Evolutionary conservation across 2,113 vertebrate genomes (phyloP).

Genomic region (Gnathonemus longibarbis): DNA sequence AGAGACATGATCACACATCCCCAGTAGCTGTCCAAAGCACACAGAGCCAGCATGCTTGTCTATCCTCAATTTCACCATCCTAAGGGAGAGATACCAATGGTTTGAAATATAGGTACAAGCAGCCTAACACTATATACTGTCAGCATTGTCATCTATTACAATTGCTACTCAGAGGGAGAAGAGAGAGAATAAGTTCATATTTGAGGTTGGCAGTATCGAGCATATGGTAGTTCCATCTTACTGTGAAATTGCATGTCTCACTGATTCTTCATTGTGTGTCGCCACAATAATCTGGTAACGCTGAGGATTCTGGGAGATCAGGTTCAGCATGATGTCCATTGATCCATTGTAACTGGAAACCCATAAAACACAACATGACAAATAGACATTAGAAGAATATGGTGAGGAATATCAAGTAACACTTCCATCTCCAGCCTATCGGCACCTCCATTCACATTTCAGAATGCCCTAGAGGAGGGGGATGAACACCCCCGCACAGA

Average conservation of each 20-base stretch:
- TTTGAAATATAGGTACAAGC: not conserved
- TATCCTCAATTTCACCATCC: slow-evolving; percentile 70
- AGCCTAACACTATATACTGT: not conserved
- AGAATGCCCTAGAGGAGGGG: not conserved
- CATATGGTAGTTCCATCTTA: slow-evolving; percentile 17
- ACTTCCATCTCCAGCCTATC: not conserved
- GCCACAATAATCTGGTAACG: slow-evolving; percentile 73
- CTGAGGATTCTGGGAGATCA: slow-evolving; percentile 53
- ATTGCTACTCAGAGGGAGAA: not conserved
- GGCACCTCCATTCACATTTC: not conserved
- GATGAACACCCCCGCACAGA: not conserved
- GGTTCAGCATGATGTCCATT: slow-evolving; percentile 66
- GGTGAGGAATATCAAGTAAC: not conserved
- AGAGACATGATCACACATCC: slow-evolving; percentile 87
- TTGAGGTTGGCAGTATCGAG: not conserved
- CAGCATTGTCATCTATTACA: not conserved
- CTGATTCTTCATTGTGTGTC: slow-evolving; percentile 78
- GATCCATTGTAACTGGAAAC: slow-evolving; percentile 67
- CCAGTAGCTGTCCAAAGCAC: slow-evolving; percentile 82
- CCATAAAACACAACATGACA: slow-evolving; percentile 13
- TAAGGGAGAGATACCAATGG: slow-evolving; percentile 30
- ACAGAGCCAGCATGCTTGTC: slow-evolving; percentile 56
- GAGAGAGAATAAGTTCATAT: not conserved
- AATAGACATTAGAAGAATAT: not conserved
- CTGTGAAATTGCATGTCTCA: slow-evolving; percentile 56